Conservation (phyloP, 2,888 invertebrate genomes). For the Diplazon laetatorius region DNA sequence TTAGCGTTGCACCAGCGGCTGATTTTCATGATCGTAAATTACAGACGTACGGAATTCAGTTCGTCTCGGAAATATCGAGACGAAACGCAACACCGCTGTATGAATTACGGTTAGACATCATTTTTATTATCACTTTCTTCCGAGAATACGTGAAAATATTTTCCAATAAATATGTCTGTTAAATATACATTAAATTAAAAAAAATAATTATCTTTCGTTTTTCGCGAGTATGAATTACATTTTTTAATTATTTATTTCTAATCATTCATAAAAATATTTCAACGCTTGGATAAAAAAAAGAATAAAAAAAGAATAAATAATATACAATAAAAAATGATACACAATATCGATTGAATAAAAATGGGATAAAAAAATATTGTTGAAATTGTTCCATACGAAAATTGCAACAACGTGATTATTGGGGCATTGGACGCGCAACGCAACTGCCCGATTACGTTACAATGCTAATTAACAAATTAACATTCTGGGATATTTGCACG, state of each 20-base stretch:
- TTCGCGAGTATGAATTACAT: no score
- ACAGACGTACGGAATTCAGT: slow-evolving; percentile 39
- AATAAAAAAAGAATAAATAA: no score
- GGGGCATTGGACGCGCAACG: not conserved
- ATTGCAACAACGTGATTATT: slow-evolving; percentile 9
- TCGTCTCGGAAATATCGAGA: not conserved
- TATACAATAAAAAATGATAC: no score
- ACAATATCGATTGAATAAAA: no score
- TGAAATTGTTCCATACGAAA: not conserved
- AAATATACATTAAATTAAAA: no score
- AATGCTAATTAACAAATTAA: slow-evolving; percentile 58
- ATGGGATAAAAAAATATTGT: not conserved
- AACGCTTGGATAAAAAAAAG: no score
- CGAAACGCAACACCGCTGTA: not conserved
- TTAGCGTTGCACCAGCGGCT: not conserved
- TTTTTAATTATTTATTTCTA: no score
- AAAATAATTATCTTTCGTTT: no score
- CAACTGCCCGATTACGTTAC: not conserved
- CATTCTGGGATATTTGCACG: slow-evolving; percentile 49
- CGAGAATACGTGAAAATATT: not conserved
- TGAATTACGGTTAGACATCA: not conserved
- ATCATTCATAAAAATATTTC: no score
- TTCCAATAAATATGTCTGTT: no score
- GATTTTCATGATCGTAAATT: slow-evolving; percentile 45
- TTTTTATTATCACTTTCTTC: slow-evolving; percentile 25